These are phyloP conservation scores for Trachelus troglodyta DNA, from an alignment of 2,888 invertebrate species.

Conservation along the genomic window DNA sequence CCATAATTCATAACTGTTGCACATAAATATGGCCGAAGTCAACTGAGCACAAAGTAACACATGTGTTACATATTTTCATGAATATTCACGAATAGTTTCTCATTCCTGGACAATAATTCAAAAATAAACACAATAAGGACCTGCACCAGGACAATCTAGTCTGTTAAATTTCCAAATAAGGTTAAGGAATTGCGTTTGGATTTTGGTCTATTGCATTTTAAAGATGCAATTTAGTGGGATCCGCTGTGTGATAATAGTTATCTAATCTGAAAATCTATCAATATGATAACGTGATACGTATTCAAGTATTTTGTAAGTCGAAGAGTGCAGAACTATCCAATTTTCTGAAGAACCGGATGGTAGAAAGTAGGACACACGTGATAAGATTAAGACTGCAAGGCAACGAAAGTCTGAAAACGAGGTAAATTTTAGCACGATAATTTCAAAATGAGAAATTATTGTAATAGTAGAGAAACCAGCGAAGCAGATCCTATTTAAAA, in stretches of 20 bases:
- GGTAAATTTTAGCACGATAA: neutral
- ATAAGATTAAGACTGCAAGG: neutral
- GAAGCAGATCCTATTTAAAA: neutral
- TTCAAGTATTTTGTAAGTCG: neutral
- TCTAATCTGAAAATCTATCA: too few relatives aligned
- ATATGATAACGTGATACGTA: neutral
- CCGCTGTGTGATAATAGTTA: too few relatives aligned
- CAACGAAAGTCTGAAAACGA: neutral
- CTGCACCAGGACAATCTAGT: neutral
- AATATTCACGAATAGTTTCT: neutral
- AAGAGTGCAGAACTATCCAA: neutral
- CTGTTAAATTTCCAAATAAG: neutral
- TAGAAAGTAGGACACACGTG: neutral
- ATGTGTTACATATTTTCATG: neutral
- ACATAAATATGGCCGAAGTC: neutral
- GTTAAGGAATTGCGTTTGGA: too few relatives aligned
- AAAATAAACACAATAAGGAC: neutral
- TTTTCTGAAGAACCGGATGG: neutral
- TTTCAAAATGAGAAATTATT: neutral
- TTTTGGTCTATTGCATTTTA: too few relatives aligned
- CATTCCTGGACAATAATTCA: neutral
- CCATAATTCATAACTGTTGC: neutral
- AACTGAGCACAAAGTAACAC: neutral
- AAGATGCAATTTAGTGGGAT: too few relatives aligned
- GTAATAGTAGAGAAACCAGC: neutral